Percentiles rank a stretch among this genome's conserved stretches.
phyloP scores from a whole-genome alignment of 2,888 invertebrate genomes.

The Pocota personata region DNA sequence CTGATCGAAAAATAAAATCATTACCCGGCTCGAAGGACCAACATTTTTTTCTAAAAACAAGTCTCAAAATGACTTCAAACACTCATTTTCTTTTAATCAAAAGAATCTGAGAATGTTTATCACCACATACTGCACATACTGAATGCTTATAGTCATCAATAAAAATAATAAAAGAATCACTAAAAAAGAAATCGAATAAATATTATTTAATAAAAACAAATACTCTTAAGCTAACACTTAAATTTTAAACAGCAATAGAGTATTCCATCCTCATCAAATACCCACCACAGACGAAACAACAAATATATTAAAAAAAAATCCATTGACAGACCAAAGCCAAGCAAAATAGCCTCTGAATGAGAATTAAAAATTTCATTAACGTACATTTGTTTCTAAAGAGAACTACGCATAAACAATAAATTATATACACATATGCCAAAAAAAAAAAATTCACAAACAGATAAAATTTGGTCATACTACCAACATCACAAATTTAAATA shows the following conservation, averaged over 20 bases:
- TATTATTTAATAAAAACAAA: neutral
- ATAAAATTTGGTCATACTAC: conserved; percentile 44
- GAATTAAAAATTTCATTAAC: neutral
- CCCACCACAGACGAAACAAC: conserved; percentile 31
- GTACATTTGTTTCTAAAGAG: neutral
- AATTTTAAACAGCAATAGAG: conserved; percentile 11
- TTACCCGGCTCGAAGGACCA: conserved; percentile 15
- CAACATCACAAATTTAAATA: conserved; percentile 63
- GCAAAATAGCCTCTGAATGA: conserved; percentile 45
- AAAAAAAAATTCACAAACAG: neutral
- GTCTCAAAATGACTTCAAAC: conserved; percentile 12
- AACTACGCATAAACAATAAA: neutral
- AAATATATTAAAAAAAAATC: too few relatives aligned
- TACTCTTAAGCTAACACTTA: conserved; percentile 42
- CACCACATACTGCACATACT: conserved; percentile 7
- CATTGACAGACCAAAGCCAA: conserved; percentile 66
- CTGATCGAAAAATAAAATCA: neutral
- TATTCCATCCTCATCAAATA: conserved; percentile 17
- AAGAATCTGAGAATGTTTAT: conserved; percentile 30
- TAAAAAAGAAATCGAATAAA: neutral
- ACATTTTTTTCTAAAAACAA: neutral
- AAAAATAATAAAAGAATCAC: neutral
- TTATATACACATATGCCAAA: conserved; percentile 28
- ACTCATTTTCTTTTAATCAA: conserved; percentile 29
- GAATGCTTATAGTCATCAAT: conserved; percentile 46